Conservation (phyloP, 2,797 vertebrate genomes). For the Alectoris magna region DNA sequence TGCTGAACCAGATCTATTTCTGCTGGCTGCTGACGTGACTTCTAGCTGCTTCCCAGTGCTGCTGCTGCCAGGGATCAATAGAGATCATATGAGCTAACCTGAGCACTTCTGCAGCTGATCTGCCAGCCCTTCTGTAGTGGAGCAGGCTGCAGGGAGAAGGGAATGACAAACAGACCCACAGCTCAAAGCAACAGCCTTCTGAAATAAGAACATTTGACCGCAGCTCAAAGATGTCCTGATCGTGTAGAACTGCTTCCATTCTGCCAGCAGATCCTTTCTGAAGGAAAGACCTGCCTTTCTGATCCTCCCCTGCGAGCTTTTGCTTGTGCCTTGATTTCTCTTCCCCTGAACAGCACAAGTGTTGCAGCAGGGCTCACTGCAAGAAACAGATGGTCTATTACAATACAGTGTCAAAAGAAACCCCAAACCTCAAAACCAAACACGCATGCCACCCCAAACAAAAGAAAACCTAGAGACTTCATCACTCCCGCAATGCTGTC, state of each 20-base stretch:
- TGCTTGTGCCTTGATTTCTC: background rate
- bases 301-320: background rate
- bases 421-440: background rate
- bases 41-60: accelerated
- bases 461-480: background rate
- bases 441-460: background rate
- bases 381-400: background rate
- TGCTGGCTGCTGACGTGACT: background rate
- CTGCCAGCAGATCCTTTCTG: too few relatives aligned
- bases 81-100: background rate
- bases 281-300: background rate
- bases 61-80: background rate
- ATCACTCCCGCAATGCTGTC: background rate
- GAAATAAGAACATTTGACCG: background rate
- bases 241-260: background rate
- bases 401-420: background rate
- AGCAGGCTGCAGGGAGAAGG: background rate
- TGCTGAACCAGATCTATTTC: background rate
- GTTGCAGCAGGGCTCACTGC: background rate
- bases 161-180: background rate
- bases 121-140: background rate
- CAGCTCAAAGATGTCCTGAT: background rate
- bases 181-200: too few relatives aligned
- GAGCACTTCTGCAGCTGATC: accelerated
- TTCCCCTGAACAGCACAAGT: background rate